Percentiles rank a stretch among this genome's conserved stretches.
These are phyloP conservation scores for Antennarius striatus DNA, from an alignment of 2,113 vertebrate genomes.

Conservation along the genomic window DNA sequence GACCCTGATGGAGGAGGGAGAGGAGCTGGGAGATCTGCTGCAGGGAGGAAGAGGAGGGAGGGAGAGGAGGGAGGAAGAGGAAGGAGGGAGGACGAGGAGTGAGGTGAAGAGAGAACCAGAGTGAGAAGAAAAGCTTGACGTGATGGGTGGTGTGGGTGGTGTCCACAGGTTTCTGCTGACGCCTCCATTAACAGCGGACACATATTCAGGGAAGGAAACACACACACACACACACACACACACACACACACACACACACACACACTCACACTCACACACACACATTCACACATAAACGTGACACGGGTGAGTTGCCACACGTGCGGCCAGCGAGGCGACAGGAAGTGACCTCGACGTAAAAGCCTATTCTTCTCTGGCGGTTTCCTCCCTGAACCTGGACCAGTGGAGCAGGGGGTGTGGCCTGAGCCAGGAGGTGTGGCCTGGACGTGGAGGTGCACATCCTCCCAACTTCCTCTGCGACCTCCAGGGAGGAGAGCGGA, in stretches of 20 bases:
- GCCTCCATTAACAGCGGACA: constrained; percentile 61
- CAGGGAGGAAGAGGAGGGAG: constrained; percentile 47
- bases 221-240: constrained; percentile 3
- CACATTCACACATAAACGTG: constrained; percentile 27
- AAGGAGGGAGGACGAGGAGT: no score
- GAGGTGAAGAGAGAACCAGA: no score
- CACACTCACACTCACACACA: constrained; percentile 14
- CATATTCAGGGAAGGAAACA: constrained; percentile 52
- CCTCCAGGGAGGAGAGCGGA: constrained; percentile 46
- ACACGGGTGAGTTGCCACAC: constrained; percentile 51
- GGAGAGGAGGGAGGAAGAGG: background rate
- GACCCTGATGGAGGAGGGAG: constrained; percentile 85
- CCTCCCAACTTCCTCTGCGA: constrained; percentile 52
- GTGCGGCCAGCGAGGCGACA: constrained; percentile 39
- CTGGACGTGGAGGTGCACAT: constrained; percentile 37
- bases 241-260: background rate
- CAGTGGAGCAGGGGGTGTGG: constrained; percentile 20
- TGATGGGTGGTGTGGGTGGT: background rate
- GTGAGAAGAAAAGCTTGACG: no score
- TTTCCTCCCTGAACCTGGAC: constrained; percentile 77
- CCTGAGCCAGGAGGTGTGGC: background rate
- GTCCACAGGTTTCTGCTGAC: constrained; percentile 55
- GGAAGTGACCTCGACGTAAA: constrained; percentile 72
- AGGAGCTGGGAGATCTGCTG: constrained; percentile 98
- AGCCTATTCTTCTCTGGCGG: constrained; percentile 76